Percentiles rank a stretch among this genome's conserved stretches.
phyloP scores from a whole-genome alignment of 1,140 invertebrate species.

The Drosophila azteca region DNA sequence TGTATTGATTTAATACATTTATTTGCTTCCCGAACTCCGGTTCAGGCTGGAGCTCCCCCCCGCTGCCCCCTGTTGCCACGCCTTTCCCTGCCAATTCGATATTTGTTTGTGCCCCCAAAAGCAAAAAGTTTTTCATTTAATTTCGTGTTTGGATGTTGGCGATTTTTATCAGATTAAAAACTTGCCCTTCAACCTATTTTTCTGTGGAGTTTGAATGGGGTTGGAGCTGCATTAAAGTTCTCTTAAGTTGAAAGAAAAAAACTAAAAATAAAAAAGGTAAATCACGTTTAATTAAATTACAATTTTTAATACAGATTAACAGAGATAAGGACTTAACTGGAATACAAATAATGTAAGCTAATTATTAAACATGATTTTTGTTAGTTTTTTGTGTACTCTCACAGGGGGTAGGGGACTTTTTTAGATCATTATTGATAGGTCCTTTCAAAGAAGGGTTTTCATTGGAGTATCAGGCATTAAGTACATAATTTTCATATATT shows the following conservation, averaged over 20 bases:
- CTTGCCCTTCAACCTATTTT: conserved; percentile 43
- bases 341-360: conserved; percentile 27
- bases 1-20: conserved; percentile 80
- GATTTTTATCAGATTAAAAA: conserved; percentile 72
- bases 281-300: conserved; percentile 23
- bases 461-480: too few species aligned
- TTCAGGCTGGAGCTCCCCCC: not conserved
- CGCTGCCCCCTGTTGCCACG: not conserved
- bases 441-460: too few species aligned
- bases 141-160: conserved; percentile 41
- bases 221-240: not conserved
- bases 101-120: conserved; percentile 45
- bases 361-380: conserved; percentile 30
- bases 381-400: not conserved
- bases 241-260: not conserved
- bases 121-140: conserved; percentile 75
- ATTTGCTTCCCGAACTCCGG: conserved; percentile 43
- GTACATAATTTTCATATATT: too few species aligned
- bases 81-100: conserved; percentile 32
- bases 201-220: not conserved
- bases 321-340: conserved; percentile 28
- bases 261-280: conserved; percentile 4
- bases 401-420: too few species aligned
- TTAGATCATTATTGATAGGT: too few species aligned
- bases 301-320: conserved; percentile 30